Evolutionary conservation across 1,140 invertebrate species (phyloP).

Genomic region (Diorhabda sublineata): DNA sequence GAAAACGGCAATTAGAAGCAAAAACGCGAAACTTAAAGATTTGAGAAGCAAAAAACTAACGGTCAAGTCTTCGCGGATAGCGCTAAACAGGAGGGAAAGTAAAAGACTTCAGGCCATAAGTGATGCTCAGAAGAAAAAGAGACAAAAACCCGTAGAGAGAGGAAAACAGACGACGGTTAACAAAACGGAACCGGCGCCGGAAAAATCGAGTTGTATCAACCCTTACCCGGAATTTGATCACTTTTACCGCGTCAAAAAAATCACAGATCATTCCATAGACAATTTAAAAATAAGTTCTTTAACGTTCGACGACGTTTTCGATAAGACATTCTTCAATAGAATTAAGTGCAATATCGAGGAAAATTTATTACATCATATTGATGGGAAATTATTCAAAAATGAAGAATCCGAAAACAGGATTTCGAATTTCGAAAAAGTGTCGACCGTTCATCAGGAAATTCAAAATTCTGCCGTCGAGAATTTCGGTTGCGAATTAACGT

Average conservation of each 20-base stretch:
- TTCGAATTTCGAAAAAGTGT: conserved; percentile 43
- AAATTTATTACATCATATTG: conserved; percentile 60
- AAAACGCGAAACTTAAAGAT: conserved; percentile 31
- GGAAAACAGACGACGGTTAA: conserved; percentile 18
- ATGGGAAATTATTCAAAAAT: conserved; percentile 55
- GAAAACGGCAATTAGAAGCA: conserved; percentile 17
- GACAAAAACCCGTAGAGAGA: conserved; percentile 16
- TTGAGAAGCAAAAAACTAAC: conserved; percentile 39
- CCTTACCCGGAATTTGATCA: conserved; percentile 43
- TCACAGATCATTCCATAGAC: conserved; percentile 47
- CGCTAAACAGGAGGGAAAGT: conserved; percentile 35
- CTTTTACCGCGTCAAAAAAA: conserved; percentile 44
- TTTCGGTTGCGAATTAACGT: conserved; percentile 48
- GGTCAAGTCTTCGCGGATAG: conserved; percentile 41
- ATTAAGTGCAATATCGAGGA: conserved; percentile 61
- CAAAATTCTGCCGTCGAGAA: conserved; percentile 35
- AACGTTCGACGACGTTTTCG: conserved; percentile 49
- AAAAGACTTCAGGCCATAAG: conserved; percentile 36
- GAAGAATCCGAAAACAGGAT: conserved; percentile 41
- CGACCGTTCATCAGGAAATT: conserved; percentile 29
- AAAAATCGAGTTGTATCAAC: conserved; percentile 35
- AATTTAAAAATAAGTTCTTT: conserved; percentile 45
- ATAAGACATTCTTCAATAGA: conserved; percentile 56
- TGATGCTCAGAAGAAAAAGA: conserved; percentile 24
- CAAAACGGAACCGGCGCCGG: conserved; percentile 27